Evolutionary conservation across 92 coral and sea anemone genomes (phyloP), one percentile per base, ranked within the genome.

Genomic region (Diadumene lineata): DNA sequence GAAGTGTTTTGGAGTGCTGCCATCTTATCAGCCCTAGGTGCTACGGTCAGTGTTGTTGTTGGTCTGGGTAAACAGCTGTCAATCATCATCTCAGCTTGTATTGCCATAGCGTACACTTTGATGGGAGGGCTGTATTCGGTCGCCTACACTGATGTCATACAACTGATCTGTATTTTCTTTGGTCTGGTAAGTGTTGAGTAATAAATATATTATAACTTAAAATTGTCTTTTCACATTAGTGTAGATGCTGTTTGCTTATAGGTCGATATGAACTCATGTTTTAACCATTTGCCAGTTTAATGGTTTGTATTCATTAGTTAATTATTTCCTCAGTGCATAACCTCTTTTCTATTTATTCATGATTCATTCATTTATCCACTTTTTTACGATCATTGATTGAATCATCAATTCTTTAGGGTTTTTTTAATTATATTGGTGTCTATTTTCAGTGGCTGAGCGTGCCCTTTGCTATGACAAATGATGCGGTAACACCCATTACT

Each of bases 1-100:
- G 98, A 93, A 63, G 72, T 93, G 50, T 93, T 93, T 70, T 90
- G 98, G 98, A 91, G 97, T 21, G 93, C 97, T 0, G 94, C 98
- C 28, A 90, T 93, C 73, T 75, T 93, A 25, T 87, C 96, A n/a
- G 98, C 98, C 44, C 93, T 93, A 43, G 98, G 98, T 3, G 92
- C 98, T 1, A 90, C 98, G 8, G 86, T 93, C 66, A 90, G 98
- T 46, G 98, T 93, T 17, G 96, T 93, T 24, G 51, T 93, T 32
- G 89, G 81, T 26, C 69, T 93, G 32, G 88, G 92, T 57, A 87
- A 89, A 18, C 51, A 81, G 23, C 64, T 87, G 26, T 90, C 98
- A 0, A 50, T 93, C 50, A 79, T 93, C 43, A 87, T 73, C 8
- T 93, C 98, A 15, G 93, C 96, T 30, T 73, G 88, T 34, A 87